Evolutionary conservation across 2,888 invertebrate genomes (phyloP), one percentile per base, ranked within the genome.

Genomic region (Xestia rhomboidea): DNA sequence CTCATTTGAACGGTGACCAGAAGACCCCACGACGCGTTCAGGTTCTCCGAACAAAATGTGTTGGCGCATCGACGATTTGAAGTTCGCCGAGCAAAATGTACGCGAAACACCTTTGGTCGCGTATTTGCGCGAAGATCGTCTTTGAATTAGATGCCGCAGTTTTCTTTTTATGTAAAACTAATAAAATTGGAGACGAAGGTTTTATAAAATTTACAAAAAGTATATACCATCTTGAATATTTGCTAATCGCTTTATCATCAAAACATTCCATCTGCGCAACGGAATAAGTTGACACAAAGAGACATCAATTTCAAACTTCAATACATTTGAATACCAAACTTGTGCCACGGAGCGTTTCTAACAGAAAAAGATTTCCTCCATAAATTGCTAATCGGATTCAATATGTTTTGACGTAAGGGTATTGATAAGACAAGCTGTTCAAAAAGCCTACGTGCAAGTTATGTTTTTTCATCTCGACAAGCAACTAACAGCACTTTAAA

Each of bases 371-470:
- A 76, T 79, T 87, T 77, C 54, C 60, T 44, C 18, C 71, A 80
- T 76, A 87, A 82, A 84, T 84, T 79, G 74, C 78, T 82, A 87
- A 88, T 87, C 82, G 75, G 73, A 84, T 88, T 87, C 82, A 81
- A 79, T 79, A 76, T 74, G 54, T 81, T 77, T 73, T 49, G 18
- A 3, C 68, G 0, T 60, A 3, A n/a, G 63, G 30, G 83, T 77
- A 75, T 78, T 18, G 51, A 83, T 73, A 0, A 78, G 21, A 54
- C 62, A 30, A 83, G 34, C 38, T 13, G 10, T 41, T 8, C 13
- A 24, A 8, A 8, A 3, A 49, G 3, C 3, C 21, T 18, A 21
- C 46, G 24, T 51, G n/a, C 11, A n/a, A 51, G 10, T 11, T 51
- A 24, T 24, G 10, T 51, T 51, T 51, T 49, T 51, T 24, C 10